Conservation (phyloP, 2,113 vertebrate genomes). For the Penelope pileata region DNA sequence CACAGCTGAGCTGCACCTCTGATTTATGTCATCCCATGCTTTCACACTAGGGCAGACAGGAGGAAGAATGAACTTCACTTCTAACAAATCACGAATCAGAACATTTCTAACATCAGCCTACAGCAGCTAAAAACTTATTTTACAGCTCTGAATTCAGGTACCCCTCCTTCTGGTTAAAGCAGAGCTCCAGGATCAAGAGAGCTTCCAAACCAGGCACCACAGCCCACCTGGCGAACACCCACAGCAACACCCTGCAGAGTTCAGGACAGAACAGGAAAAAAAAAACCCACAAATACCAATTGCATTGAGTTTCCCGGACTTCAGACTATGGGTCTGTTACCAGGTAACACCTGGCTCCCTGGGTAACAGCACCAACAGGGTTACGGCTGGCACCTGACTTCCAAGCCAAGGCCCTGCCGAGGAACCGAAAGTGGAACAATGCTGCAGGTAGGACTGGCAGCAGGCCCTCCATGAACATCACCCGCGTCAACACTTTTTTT, state of each 20-base stretch:
- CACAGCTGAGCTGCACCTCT: neutral
- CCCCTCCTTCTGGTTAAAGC: neutral
- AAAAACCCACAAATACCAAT: neutral
- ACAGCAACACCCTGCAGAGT: neutral
- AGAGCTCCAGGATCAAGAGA: neutral
- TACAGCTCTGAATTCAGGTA: neutral
- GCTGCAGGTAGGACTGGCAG: neutral
- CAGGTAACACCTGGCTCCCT: neutral
- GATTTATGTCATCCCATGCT: neutral
- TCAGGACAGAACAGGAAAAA: neutral
- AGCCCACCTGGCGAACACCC: neutral
- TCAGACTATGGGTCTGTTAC: neutral
- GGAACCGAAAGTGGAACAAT: neutral
- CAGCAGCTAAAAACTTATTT: neutral
- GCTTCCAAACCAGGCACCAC: neutral
- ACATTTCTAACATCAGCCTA: neutral
- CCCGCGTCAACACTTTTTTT: neutral
- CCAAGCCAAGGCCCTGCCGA: neutral
- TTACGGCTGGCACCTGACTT: neutral
- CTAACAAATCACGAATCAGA: neutral
- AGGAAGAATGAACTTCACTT: accelerated
- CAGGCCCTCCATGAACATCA: neutral
- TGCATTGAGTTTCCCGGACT: neutral
- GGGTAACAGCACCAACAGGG: neutral
- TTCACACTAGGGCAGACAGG: neutral